Percentiles rank a stretch among this genome's conserved stretches.
phyloP scores from a whole-genome alignment of 1,140 invertebrate species.

The Mamestra configurata region DNA sequence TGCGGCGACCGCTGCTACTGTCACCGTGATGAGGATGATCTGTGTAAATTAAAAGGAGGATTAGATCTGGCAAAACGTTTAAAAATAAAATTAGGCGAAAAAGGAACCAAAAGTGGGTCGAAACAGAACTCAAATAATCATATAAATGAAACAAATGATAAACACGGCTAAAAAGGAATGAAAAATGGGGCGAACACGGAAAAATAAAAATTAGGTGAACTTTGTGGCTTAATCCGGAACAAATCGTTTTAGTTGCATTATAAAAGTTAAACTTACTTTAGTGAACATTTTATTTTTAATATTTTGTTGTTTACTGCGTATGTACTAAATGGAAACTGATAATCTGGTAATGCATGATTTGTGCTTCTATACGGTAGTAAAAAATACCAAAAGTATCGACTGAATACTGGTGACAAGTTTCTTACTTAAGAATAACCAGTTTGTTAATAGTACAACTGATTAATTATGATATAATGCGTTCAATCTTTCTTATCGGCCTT shows the following conservation, averaged over 20 bases:
- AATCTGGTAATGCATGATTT: background rate
- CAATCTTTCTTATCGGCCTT: background rate
- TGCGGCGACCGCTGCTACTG: no score
- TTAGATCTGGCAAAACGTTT: background rate
- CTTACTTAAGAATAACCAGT: background rate
- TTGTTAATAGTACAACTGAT: background rate
- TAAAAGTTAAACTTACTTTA: slow-evolving; percentile 11
- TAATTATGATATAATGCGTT: background rate
- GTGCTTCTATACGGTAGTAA: background rate
- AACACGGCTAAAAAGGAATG: no score
- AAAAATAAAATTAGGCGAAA: no score
- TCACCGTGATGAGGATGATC: background rate
- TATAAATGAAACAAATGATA: no score
- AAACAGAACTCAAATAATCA: no score
- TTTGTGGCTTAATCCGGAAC: no score
- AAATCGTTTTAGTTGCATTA: no score
- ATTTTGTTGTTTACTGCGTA: slow-evolving; percentile 4
- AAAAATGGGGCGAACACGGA: no score
- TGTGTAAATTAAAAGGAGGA: background rate
- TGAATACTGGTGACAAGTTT: slow-evolving; percentile 2
- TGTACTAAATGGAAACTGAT: background rate
- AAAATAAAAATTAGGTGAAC: no score
- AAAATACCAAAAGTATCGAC: background rate
- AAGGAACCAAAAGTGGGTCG: no score
- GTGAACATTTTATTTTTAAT: background rate